Evolutionary conservation across 2,113 vertebrate genomes (phyloP).

Genomic region (Mugil cephalus): DNA sequence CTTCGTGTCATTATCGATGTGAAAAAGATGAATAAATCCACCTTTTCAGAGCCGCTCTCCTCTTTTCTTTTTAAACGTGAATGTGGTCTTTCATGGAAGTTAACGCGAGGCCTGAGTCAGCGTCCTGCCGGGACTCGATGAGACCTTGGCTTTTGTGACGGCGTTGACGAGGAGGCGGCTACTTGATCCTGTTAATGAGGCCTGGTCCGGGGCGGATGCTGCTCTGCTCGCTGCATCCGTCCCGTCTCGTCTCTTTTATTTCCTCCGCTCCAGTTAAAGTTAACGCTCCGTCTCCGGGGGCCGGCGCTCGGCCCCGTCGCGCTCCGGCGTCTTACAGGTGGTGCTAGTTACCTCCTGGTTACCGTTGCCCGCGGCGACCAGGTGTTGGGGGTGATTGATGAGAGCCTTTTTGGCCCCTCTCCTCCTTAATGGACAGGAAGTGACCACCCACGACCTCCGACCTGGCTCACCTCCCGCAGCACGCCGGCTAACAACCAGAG

Average conservation of each 20-base stretch:
- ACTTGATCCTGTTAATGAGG: constrained; percentile 5
- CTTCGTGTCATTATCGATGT: too few species aligned
- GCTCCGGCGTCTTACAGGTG: constrained; percentile 48
- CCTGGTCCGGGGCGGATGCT: not conserved
- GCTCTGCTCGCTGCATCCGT: too few species aligned
- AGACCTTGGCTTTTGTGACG: not conserved
- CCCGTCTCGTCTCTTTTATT: not conserved
- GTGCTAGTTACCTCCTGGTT: constrained; percentile 57
- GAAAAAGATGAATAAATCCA: too few species aligned
- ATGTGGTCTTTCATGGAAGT: too few species aligned
- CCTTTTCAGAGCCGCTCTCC: too few species aligned
- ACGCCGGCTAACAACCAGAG: constrained; percentile 67
- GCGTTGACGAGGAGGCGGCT: not conserved
- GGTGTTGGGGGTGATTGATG: constrained; percentile 77
- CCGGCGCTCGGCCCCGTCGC: constrained; percentile 24
- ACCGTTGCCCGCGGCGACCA: constrained; percentile 41
- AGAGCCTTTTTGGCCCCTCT: constrained; percentile 43
- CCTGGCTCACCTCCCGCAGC: constrained; percentile 62
- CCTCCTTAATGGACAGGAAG: constrained; percentile 79
- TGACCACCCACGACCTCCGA: constrained; percentile 72
- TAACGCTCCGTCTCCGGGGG: constrained; percentile 17
- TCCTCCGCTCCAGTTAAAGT: not conserved
- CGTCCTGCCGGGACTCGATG: constrained; percentile 3
- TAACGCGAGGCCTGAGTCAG: not conserved
- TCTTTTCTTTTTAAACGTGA: too few species aligned